Evolutionary conservation across 2,888 invertebrate species (phyloP).

Genomic region (Drosophila eohydei): DNA sequence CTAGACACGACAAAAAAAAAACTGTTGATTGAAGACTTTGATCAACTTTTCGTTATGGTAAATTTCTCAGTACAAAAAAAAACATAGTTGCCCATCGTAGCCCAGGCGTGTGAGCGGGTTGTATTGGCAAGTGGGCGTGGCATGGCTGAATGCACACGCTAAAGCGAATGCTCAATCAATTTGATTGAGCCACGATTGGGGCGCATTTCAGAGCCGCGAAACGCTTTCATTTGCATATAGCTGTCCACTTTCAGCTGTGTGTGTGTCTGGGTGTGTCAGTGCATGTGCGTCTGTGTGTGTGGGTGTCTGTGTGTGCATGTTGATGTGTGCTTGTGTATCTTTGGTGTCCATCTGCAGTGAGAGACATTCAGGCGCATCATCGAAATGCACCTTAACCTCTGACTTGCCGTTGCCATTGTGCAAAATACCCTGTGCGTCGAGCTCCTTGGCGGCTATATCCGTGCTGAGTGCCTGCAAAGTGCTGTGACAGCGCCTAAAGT

Average conservation of each 20-base stretch:
- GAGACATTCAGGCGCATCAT: slow-evolving; percentile 42
- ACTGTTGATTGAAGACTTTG: slow-evolving; percentile 20
- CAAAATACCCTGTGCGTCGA: background rate
- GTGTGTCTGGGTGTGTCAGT: background rate
- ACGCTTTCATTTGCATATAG: slow-evolving; percentile 78
- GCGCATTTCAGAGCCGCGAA: slow-evolving; percentile 68
- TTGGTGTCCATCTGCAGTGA: slow-evolving; percentile 43
- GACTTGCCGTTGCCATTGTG: slow-evolving; percentile 15
- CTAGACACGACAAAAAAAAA: slow-evolving; percentile 4
- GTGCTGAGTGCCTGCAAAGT: slow-evolving; percentile 73
- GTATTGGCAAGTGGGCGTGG: slow-evolving; percentile 12
- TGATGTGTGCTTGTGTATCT: slow-evolving; percentile 7
- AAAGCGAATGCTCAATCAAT: slow-evolving; percentile 4
- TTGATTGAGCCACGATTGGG: slow-evolving; percentile 1
- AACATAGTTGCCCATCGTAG: background rate
- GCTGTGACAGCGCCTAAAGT: slow-evolving; percentile 92
- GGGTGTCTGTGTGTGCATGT: background rate
- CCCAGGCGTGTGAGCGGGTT: background rate
- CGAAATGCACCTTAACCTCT: slow-evolving; percentile 63
- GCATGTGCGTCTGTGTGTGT: background rate
- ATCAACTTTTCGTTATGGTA: background rate
- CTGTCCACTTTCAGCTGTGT: slow-evolving; percentile 35
- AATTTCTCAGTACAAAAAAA: background rate
- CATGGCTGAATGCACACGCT: background rate
- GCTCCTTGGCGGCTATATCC: slow-evolving; percentile 56